Evolutionary conservation across 1,140 invertebrate genomes (phyloP).

Genomic region (Sycobia sp.): DNA sequence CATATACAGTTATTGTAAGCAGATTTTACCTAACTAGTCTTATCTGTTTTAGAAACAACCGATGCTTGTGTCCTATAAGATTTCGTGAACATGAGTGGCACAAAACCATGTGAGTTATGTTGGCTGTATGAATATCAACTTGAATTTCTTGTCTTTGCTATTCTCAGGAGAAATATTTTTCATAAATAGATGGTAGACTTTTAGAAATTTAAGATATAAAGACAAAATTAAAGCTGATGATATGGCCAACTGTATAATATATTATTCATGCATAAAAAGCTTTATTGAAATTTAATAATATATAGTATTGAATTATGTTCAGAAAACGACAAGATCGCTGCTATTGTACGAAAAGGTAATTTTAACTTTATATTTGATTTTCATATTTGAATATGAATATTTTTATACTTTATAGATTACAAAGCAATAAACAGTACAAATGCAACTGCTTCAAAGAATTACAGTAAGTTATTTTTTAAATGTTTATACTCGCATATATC

Average conservation of each 20-base stretch:
- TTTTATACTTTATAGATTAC: conserved; percentile 18
- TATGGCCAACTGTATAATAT: neutral
- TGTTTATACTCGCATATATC: too few species aligned
- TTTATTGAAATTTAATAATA: conserved; percentile 40
- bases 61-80: conserved; percentile 34
- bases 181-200: neutral
- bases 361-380: neutral
- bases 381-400: neutral
- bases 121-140: neutral
- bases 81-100: conserved; percentile 24
- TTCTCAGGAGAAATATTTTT: too few species aligned
- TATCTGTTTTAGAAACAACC: neutral
- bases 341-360: conserved; percentile 39
- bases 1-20: neutral
- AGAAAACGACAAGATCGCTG: conserved; percentile 35
- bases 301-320: conserved; percentile 37
- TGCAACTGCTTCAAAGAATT: conserved; percentile 27
- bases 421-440: conserved; percentile 20
- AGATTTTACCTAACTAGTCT: neutral
- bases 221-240: neutral
- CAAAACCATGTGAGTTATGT: conserved; percentile 45
- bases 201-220: neutral
- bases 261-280: neutral
- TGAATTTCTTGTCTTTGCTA: neutral
- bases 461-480: conserved; percentile 15